Conservation (phyloP, 2,888 invertebrate genomes). For the Phymatocera aterrima region DNA sequence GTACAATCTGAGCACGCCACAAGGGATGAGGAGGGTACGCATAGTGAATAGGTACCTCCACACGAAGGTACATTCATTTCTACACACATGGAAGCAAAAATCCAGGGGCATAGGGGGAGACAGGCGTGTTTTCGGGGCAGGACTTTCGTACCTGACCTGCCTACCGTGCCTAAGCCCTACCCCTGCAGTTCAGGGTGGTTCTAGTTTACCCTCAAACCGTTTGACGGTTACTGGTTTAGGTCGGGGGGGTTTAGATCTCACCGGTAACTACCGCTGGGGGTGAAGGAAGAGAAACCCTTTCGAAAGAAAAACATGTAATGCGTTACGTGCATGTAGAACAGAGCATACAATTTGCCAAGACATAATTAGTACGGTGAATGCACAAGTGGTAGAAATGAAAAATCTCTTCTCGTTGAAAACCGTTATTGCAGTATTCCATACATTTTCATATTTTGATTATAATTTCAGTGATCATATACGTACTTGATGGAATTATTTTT, state of each 20-base stretch:
- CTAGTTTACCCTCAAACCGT: conserved; percentile 36
- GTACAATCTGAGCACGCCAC: not conserved
- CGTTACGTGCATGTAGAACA: not conserved
- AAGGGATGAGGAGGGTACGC: conserved; percentile 3
- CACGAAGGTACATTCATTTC: conserved; percentile 3
- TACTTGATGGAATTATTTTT: no score
- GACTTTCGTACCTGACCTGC: conserved; percentile 41
- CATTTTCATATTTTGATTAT: no score
- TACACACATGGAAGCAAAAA: not conserved
- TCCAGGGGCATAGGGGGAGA: conserved; percentile 10
- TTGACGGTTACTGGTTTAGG: conserved; percentile 30
- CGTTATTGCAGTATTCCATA: no score
- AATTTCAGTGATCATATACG: no score
- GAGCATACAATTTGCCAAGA: not conserved
- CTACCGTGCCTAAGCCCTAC: conserved; percentile 38
- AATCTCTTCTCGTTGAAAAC: no score
- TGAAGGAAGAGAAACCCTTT: not conserved
- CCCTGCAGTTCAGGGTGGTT: conserved; percentile 28
- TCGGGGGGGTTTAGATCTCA: conserved; percentile 8
- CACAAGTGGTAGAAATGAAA: not conserved
- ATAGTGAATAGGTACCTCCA: not conserved
- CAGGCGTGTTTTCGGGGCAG: conserved; percentile 43
- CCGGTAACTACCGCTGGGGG: conserved; percentile 26
- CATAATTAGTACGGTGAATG: not conserved
- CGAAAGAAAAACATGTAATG: not conserved